Evolutionary conservation across 2,797 vertebrate species (phyloP).

Genomic region (Platalea minor): DNA sequence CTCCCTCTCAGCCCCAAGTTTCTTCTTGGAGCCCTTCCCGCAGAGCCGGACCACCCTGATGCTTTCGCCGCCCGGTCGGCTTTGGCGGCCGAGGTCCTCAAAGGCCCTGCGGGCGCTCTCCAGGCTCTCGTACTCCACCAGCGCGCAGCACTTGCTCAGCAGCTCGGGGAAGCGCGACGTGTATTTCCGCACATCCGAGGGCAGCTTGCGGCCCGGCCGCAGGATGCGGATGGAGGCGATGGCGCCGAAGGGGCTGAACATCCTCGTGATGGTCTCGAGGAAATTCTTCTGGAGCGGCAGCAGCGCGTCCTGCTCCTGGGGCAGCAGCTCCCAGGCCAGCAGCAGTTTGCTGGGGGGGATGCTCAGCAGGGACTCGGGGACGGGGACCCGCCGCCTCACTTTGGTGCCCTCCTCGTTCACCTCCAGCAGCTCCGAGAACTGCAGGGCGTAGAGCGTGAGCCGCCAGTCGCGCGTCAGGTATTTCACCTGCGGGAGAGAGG

Average conservation of each 20-base stretch:
- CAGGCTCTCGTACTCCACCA: constrained; percentile 80
- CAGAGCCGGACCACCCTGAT: constrained; percentile 69
- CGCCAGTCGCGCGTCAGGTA: constrained; percentile 81
- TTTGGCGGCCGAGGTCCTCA: constrained; percentile 41
- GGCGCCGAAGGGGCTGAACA: constrained; percentile 70
- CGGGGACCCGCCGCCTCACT: constrained; percentile 72
- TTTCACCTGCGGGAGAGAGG: constrained; percentile 68
- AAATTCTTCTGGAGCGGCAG: constrained; percentile 23
- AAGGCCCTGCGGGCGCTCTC: constrained; percentile 73
- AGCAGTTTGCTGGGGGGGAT: constrained; percentile 79
- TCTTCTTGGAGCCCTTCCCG: constrained; percentile 69
- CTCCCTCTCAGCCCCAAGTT: constrained; percentile 9
- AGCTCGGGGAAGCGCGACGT: constrained; percentile 71
- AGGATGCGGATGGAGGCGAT: constrained; percentile 77
- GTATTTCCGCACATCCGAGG: constrained; percentile 73
- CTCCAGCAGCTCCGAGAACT: constrained; percentile 76
- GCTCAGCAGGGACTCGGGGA: constrained; percentile 77
- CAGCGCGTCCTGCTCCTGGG: background rate
- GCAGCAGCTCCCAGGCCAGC: constrained; percentile 77
- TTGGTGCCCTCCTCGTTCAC: constrained; percentile 82
- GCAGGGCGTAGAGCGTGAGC: constrained; percentile 75
- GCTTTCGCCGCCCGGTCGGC: background rate
- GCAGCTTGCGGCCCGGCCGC: constrained; percentile 78
- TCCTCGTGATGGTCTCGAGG: constrained; percentile 69
- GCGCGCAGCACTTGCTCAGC: constrained; percentile 73